Conservation (phyloP, 2,797 vertebrate genomes). For the Onychomys leucogaster region DNA sequence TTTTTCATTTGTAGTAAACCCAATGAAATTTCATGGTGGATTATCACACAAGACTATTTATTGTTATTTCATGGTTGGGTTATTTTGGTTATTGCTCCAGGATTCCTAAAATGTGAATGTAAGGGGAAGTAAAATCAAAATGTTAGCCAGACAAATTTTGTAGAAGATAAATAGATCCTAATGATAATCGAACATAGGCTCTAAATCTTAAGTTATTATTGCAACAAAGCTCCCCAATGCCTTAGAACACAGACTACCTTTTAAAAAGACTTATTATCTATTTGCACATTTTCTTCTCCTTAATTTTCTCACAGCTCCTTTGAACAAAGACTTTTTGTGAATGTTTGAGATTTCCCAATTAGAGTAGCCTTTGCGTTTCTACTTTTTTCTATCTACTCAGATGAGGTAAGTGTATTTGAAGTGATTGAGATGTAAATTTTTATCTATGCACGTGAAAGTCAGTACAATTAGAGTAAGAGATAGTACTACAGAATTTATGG, state of each 20-base stretch:
- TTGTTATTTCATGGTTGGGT: slow-evolving; percentile 54
- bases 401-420: slow-evolving; percentile 50
- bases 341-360: slow-evolving; percentile 54
- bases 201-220: slow-evolving; percentile 48
- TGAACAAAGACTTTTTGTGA: slow-evolving; percentile 65
- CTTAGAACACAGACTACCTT: slow-evolving; percentile 28
- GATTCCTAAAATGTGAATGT: slow-evolving; percentile 58
- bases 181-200: slow-evolving; percentile 51
- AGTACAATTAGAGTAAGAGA: slow-evolving; percentile 56
- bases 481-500: slow-evolving; percentile 20
- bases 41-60: slow-evolving; percentile 67
- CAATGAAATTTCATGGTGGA: slow-evolving; percentile 71
- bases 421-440: slow-evolving; percentile 62
- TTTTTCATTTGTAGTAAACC: slow-evolving; percentile 74
- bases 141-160: slow-evolving; percentile 39
- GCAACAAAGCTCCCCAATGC: slow-evolving; percentile 10
- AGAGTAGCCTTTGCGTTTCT: slow-evolving; percentile 21
- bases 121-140: not conserved
- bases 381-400: slow-evolving; percentile 40
- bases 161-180: slow-evolving; percentile 51
- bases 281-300: not conserved
- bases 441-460: slow-evolving; percentile 22
- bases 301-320: slow-evolving; percentile 51
- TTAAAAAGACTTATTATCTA: slow-evolving; percentile 1
- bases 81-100: slow-evolving; percentile 48